Evolutionary conservation across 2,113 vertebrate species (phyloP).

Genomic region (Hippocampus mohnikei): DNA sequence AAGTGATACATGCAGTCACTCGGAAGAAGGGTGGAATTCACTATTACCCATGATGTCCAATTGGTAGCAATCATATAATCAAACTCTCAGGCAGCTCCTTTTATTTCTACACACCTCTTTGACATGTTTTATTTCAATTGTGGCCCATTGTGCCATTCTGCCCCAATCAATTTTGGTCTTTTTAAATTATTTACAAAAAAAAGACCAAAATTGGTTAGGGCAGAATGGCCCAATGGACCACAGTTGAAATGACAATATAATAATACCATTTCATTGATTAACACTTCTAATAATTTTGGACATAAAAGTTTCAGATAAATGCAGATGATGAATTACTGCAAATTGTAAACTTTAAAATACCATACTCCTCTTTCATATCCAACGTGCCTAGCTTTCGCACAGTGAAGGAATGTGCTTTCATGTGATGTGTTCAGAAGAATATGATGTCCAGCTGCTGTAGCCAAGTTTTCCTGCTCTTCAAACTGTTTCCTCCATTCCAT

Average conservation of each 20-base stretch:
- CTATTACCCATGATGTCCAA: not conserved
- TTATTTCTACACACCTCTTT: too few relatives aligned
- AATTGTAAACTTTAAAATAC: not conserved
- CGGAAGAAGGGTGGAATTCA: not conserved
- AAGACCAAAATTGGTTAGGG: too few relatives aligned
- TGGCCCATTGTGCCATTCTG: too few relatives aligned
- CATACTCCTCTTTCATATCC: not conserved
- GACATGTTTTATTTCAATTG: too few relatives aligned
- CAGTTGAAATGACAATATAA: too few relatives aligned
- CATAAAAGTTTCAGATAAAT: not conserved
- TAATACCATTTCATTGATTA: not conserved
- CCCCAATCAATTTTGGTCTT: too few relatives aligned
- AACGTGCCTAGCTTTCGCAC: not conserved
- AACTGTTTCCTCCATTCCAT: constrained; percentile 26
- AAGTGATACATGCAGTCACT: not conserved
- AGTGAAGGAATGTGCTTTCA: not conserved
- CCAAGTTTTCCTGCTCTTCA: constrained; percentile 24
- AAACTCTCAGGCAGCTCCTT: too few relatives aligned
- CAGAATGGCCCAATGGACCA: too few relatives aligned
- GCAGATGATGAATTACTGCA: not conserved
- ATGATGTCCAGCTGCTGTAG: constrained; percentile 42
- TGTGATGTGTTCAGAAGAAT: constrained; percentile 32
- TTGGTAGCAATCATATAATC: not conserved
- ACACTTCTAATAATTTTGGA: not conserved
- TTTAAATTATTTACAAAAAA: too few relatives aligned